Evolutionary conservation across 2,113 vertebrate species (phyloP).

Genomic region (Eolophus roseicapilla): DNA sequence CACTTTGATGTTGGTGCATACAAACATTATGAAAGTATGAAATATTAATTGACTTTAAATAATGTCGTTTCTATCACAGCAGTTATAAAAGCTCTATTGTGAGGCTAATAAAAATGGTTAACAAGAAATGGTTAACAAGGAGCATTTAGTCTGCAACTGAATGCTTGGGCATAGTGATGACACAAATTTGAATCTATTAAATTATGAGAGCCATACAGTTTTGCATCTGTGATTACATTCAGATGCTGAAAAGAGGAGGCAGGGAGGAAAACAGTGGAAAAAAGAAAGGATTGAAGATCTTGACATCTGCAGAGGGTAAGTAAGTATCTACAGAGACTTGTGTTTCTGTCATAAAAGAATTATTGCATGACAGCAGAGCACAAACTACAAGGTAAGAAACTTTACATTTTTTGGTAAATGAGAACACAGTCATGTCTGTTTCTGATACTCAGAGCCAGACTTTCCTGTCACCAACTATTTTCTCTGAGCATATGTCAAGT

Average conservation of each 20-base stretch:
- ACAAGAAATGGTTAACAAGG: neutral
- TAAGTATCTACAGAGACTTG: neutral
- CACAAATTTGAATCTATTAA: neutral
- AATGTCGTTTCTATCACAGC: neutral
- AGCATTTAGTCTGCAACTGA: neutral
- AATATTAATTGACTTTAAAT: neutral
- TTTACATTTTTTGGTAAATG: neutral
- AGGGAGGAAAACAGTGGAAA: neutral
- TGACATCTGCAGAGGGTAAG: neutral
- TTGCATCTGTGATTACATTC: neutral
- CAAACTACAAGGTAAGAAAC: slow-evolving; percentile 40
- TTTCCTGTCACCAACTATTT: slow-evolving; percentile 6
- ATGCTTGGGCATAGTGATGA: neutral
- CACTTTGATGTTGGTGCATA: neutral
- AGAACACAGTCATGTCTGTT: slow-evolving; percentile 9
- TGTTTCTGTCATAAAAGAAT: slow-evolving; percentile 40
- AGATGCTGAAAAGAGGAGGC: neutral
- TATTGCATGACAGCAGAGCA: neutral
- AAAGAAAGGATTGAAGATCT: neutral
- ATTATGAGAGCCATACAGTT: neutral
- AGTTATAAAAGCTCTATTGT: neutral
- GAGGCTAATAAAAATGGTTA: neutral
- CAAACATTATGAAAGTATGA: neutral
- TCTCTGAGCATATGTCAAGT: slow-evolving; percentile 23
- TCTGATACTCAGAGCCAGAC: neutral